Evolutionary conservation across 2,888 invertebrate species (phyloP).

Genomic region (Drosophila longiperda): DNA sequence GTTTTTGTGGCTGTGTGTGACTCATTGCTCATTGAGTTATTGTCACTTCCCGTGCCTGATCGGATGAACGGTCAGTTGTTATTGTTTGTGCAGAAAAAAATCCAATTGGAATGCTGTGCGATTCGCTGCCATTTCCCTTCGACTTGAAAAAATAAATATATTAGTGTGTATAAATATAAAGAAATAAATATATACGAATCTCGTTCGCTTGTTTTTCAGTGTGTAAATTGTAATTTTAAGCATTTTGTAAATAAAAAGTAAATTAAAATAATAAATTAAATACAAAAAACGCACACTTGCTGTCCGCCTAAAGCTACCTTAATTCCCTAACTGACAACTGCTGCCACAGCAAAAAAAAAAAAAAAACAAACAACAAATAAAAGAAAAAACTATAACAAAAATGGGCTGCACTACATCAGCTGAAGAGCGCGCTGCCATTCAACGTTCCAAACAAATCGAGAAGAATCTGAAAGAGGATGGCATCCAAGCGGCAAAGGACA

Average conservation of each 20-base stretch:
- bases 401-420: conserved; percentile 99
- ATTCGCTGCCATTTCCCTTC: conserved; percentile 25
- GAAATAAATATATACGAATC: conserved; percentile 12
- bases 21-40: conserved; percentile 44
- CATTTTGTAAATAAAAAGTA: conserved; percentile 48
- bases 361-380: conserved; percentile 28
- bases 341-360: conserved; percentile 50
- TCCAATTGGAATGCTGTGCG: conserved; percentile 56
- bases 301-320: conserved; percentile 26
- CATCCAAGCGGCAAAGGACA: conserved; percentile 99
- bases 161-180: neutral
- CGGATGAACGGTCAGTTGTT: conserved; percentile 49
- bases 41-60: conserved; percentile 57
- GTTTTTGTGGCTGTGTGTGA: conserved; percentile 25
- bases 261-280: conserved; percentile 18
- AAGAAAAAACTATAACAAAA: conserved; percentile 64
- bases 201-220: conserved; percentile 38
- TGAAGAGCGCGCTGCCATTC: conserved; percentile 98
- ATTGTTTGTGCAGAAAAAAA: conserved; percentile 56
- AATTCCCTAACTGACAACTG: conserved; percentile 44
- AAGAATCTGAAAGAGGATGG: conserved; percentile 99
- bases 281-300: conserved; percentile 29
- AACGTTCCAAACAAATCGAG: conserved; percentile 98
- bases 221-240: conserved; percentile 59
- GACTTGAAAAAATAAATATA: neutral